Evolutionary conservation across 2,888 invertebrate species (phyloP).

Genomic region (Synergus gifuensis): DNA sequence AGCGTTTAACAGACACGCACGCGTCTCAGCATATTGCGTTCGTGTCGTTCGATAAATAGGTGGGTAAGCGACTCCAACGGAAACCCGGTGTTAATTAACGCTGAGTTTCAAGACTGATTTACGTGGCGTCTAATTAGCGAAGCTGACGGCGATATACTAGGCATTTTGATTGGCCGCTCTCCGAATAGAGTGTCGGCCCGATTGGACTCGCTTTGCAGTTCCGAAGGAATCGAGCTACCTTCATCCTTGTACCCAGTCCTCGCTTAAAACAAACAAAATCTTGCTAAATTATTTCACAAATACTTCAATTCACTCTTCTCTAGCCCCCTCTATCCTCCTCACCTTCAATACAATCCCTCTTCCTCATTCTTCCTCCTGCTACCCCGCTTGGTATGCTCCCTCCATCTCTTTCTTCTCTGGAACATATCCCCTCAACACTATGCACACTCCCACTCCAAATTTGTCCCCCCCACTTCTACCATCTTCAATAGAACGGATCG

Average conservation of each 20-base stretch:
- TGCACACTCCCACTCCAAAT: too few relatives aligned
- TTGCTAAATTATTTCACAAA: neutral
- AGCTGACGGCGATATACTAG: slow-evolving; percentile 76
- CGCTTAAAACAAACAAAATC: slow-evolving; percentile 41
- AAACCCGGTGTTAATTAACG: slow-evolving; percentile 77
- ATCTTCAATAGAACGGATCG: too few relatives aligned
- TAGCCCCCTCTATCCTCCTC: too few relatives aligned
- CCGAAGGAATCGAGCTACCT: slow-evolving; percentile 69
- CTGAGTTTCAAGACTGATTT: slow-evolving; percentile 77
- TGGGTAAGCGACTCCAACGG: slow-evolving; percentile 73
- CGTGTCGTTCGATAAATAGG: slow-evolving; percentile 73
- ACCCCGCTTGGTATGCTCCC: too few relatives aligned
- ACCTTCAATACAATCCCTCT: too few relatives aligned
- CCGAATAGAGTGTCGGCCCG: slow-evolving; percentile 66
- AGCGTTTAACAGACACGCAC: slow-evolving; percentile 62
- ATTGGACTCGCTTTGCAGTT: slow-evolving; percentile 72
- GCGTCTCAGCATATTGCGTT: slow-evolving; percentile 63
- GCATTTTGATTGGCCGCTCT: slow-evolving; percentile 76
- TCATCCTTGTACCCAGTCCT: slow-evolving; percentile 52
- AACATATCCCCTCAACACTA: too few relatives aligned
- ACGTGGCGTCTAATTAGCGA: slow-evolving; percentile 77
- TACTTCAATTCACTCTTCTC: neutral
- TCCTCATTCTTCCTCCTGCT: too few relatives aligned
- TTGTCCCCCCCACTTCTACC: too few relatives aligned
- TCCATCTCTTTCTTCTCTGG: too few relatives aligned